Conservation (phyloP, 2,888 invertebrate species). For the Crocallis elinguaria region DNA sequence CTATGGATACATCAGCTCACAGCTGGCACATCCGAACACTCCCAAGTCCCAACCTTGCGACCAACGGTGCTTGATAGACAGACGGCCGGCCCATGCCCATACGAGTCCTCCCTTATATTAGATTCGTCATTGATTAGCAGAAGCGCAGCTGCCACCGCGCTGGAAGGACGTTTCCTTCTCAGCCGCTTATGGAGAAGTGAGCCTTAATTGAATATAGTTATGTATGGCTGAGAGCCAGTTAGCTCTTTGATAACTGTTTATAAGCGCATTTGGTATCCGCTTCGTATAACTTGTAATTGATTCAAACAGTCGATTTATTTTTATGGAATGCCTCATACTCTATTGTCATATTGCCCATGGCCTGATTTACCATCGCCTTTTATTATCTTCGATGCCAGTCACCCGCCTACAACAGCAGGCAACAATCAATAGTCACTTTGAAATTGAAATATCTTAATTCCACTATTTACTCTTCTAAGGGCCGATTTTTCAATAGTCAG, state of each 20-base stretch:
- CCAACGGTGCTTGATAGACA: slow-evolving; percentile 5
- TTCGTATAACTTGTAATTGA: background rate
- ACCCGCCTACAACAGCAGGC: no score
- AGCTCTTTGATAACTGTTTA: slow-evolving; percentile 23
- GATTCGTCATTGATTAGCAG: slow-evolving; percentile 23
- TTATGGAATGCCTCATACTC: no score
- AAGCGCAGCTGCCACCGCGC: slow-evolving; percentile 14
- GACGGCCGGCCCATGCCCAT: slow-evolving; percentile 6
- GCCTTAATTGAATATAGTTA: slow-evolving; percentile 54
- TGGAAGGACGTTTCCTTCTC: slow-evolving; percentile 58
- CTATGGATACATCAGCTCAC: background rate
- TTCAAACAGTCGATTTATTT: no score
- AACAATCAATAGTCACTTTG: no score
- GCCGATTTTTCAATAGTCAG: no score
- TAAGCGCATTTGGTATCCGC: slow-evolving; percentile 1
- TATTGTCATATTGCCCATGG: no score
- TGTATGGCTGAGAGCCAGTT: slow-evolving; percentile 40
- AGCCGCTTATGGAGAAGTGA: slow-evolving; percentile 33
- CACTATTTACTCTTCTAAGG: no score
- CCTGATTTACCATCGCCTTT: no score
- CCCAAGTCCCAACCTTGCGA: background rate
- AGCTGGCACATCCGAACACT: background rate
- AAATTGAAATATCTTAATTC: no score
- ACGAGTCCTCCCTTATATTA: slow-evolving; percentile 2
- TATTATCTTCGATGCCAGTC: no score